Percentiles rank a stretch among this genome's conserved stretches.
These are phyloP conservation scores for Yponomeuta plumbellus DNA, from an alignment of 2,888 invertebrate species.

Conservation along the genomic window DNA sequence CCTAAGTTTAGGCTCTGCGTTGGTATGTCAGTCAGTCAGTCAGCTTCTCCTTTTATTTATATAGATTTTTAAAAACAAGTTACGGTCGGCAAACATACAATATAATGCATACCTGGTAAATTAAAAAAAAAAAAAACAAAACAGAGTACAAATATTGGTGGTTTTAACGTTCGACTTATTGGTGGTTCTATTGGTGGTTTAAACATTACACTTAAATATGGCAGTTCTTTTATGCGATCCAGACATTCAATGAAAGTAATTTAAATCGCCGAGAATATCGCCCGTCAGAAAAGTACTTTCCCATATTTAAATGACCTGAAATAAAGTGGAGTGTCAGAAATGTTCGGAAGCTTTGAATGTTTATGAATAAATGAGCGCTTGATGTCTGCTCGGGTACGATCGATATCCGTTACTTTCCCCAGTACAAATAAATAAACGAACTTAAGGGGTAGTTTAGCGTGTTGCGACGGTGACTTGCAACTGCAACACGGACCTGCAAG, in stretches of 20 bases:
- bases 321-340: neutral
- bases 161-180: too few species aligned
- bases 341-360: constrained; percentile 13
- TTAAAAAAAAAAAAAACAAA: too few species aligned
- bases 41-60: too few species aligned
- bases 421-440: constrained; percentile 15
- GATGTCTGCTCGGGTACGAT: constrained; percentile 33
- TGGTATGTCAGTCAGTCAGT: too few species aligned
- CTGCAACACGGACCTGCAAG: too few species aligned
- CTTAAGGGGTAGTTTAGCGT: neutral
- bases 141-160: too few species aligned
- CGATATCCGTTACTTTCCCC: constrained; percentile 26
- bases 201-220: too few species aligned
- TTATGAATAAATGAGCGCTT: constrained; percentile 40
- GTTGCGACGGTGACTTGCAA: neutral
- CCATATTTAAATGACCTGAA: neutral
- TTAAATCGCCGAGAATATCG: neutral
- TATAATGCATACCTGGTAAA: too few species aligned
- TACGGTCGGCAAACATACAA: too few species aligned
- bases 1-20: too few species aligned
- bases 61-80: too few species aligned
- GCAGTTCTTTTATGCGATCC: neutral
- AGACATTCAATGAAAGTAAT: neutral
- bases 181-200: too few species aligned
- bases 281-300: neutral